phyloP scores from a whole-genome alignment of 2,888 invertebrate species.

The Holacanthella duospinosa region DNA sequence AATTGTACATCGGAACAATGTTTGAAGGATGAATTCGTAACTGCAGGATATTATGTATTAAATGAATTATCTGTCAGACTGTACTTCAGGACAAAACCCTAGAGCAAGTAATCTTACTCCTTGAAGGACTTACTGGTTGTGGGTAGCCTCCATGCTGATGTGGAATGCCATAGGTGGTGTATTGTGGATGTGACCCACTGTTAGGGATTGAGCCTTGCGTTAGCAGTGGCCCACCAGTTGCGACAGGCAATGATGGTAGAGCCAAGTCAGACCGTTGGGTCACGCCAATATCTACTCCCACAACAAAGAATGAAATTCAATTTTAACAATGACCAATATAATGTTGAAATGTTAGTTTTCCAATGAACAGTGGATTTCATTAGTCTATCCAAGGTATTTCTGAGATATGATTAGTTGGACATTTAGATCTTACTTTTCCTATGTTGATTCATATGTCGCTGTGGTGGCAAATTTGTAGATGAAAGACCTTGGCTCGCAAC shows the following conservation, averaged over 20 bases:
- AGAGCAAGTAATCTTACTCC: no score
- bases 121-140: constrained; percentile 1
- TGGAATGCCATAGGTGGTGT: neutral
- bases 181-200: neutral
- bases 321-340: no score
- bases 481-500: neutral
- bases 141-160: neutral
- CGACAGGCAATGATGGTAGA: neutral
- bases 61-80: neutral
- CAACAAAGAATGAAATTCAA: no score
- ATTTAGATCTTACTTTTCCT: neutral
- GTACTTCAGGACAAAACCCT: no score
- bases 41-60: no score
- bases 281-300: neutral
- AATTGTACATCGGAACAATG: constrained; percentile 27
- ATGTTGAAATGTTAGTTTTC: no score
- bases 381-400: no score
- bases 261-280: neutral
- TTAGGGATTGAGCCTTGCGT: neutral
- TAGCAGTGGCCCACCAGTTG: neutral
- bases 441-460: neutral
- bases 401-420: no score
- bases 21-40: constrained; percentile 24
- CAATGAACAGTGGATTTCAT: no score
- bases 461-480: neutral